Base-by-base conservation (phyloP, 2,797 vertebrate species). In the Hoplostethus mediterraneus region DNA sequence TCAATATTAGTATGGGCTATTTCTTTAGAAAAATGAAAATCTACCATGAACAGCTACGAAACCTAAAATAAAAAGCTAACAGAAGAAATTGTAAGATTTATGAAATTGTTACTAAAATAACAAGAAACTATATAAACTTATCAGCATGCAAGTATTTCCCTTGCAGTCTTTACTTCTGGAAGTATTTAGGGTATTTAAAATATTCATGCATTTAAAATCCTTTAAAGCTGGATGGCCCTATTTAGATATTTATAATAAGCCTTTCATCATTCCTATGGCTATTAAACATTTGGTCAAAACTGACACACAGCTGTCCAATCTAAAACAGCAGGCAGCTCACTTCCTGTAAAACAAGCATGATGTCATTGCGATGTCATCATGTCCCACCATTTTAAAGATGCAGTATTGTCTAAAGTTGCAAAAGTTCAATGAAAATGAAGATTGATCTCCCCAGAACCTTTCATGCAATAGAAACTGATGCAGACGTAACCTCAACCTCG, bases 341-440 rank as follows among this genome's bases (percentile, higher is more conserved):
- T 85, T 92, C 85, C 88, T 88, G 83, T 67, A 80, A 91, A 92
- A 85, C 83, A 85, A 89, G 80, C 86, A 91, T 89, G 91, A 91
- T 90, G 88, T 81, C 91, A 88, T 62, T 79, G 82, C 73, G 57
- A 81, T 80, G 85, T 86, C 88, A 90, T 91, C 89, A 90, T 89
- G 85, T 87, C 89, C 90, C 92, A 89, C 90, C 88, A 92, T 95
- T 95, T 95, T 95, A 95, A 95, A 95, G 95, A 95, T 95, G 95
- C 95, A 95, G 95, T 95, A 95, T 95, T 93, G 90, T 93, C 86
- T 75, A 87, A 78, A 81, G 88, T 91, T 70, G 73, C 56, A 86
- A 78, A 85, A 71, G 82, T 90, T 91, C 81, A 55, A 89, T 92
- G 92, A 71, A 73, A 67, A 92, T 93, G 91, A 92, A 82, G 79